Percentiles rank a stretch among this genome's conserved stretches.
Evolutionary conservation across 2,888 invertebrate species (phyloP).

Genomic region (Platycheirus rosarum): DNA sequence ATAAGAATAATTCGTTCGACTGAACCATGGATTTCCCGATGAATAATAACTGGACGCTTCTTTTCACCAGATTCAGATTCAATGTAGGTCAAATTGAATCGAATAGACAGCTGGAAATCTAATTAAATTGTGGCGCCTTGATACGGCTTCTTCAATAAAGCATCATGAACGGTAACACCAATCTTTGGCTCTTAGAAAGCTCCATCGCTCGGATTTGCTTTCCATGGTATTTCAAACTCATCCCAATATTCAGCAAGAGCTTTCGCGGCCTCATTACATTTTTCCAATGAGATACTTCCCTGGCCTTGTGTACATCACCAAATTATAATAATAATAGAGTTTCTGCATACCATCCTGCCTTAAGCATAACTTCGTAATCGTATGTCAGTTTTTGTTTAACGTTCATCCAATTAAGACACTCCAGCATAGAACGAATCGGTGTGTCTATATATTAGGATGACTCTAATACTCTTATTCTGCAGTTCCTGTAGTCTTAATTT

Average conservation of each 20-base stretch:
- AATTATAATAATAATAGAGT: slow-evolving; percentile 84
- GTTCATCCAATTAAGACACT: not conserved
- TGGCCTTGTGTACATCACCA: slow-evolving; percentile 96
- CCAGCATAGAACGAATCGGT: not conserved
- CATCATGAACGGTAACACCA: slow-evolving; percentile 98
- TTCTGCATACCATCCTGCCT: too few species aligned
- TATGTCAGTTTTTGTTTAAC: not conserved
- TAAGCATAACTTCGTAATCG: too few species aligned
- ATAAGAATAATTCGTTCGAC: slow-evolving; percentile 99
- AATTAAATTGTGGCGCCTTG: slow-evolving; percentile 99
- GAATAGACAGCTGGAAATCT: slow-evolving; percentile 97
- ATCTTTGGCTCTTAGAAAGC: slow-evolving; percentile 99
- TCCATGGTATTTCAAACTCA: slow-evolving; percentile 94
- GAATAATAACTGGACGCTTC: slow-evolving; percentile 97
- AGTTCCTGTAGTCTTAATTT: too few species aligned
- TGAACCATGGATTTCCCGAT: slow-evolving; percentile 98
- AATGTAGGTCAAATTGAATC: slow-evolving; percentile 81
- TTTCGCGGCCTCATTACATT: slow-evolving; percentile 97
- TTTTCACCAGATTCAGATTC: slow-evolving; percentile 95
- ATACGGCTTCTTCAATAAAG: slow-evolving; percentile 92
- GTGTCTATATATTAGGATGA: too few species aligned
- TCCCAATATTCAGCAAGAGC: slow-evolving; percentile 93
- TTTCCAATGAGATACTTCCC: slow-evolving; percentile 91
- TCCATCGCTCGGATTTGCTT: slow-evolving; percentile 96
- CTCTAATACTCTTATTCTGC: too few species aligned